Evolutionary conservation across 2,888 invertebrate species (phyloP), one percentile per base, ranked within the genome.

Genomic region (Ectropis crepuscularia): DNA sequence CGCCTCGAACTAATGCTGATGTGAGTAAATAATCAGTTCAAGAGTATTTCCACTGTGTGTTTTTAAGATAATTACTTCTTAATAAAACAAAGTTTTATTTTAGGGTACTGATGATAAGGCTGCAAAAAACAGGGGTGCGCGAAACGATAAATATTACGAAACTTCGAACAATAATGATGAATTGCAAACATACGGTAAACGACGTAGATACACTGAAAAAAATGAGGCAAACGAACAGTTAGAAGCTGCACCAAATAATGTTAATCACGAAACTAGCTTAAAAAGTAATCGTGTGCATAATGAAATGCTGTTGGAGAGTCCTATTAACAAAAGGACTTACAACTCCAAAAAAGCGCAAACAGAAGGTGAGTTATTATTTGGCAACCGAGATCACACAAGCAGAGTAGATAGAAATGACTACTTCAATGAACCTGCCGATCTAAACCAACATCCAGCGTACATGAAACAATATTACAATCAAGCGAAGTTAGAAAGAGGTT

Each of bases 321-420:
- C 70, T 43, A 49, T 74, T 5, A 75, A 76, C 62, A 82, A 81
- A 70, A 72, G 75, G 72, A 80, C 74, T 50, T 64, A 70, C 51
- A 73, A 74, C 36, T 61, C 70, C 39, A 72, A 73, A 50, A 65
- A 58, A 6, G 61, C 61, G 16, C 63, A 74, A 10, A 78, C 76
- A 37, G 82, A 81, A 58, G 78, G 76, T 5, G 85, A 82, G 57
- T 63, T 79, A 42, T 57, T 84, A 58, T 83, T 82, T 67, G 83
- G 75, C 57, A 76, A 74, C 57, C 73, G 62, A 48, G 78, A 78
- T 36, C 77, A 74, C 67, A 54, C 71, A 50, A 76, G 69, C 51
- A 77, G 74, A 54, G 63, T 68, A n/a, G 73, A 75, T 39, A 80
- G 74, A 73, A 78, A 70, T 49, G 74, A 80, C 60, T 78, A 77